These are phyloP conservation scores for Callionymus lyra DNA, from an alignment of 2,113 vertebrate species.

Conservation along the genomic window DNA sequence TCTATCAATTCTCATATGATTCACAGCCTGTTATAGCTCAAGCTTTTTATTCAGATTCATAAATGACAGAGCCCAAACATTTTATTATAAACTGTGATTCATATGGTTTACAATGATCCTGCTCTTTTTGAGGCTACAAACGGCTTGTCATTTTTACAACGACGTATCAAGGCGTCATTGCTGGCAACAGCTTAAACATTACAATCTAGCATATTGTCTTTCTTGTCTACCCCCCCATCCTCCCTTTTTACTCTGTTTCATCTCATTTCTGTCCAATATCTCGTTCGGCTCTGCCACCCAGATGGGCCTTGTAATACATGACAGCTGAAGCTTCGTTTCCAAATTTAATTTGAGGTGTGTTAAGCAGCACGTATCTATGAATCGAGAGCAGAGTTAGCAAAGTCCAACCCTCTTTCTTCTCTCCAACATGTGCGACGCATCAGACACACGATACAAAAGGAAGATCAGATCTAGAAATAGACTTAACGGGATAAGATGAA, in stretches of 20 bases:
- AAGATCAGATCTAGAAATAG: constrained; percentile 37
- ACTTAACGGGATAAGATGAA: constrained; percentile 18
- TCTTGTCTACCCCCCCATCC: constrained; percentile 5
- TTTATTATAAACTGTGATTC: too few species aligned
- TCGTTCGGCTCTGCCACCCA: constrained; percentile 41
- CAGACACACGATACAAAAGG: constrained; percentile 36
- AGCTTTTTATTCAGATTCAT: too few species aligned
- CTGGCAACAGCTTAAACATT: constrained; percentile 5
- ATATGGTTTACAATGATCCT: too few species aligned
- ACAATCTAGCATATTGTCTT: background rate
- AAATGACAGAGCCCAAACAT: too few species aligned
- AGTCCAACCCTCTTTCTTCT: constrained; percentile 35
- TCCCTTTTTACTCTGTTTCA: constrained; percentile 2
- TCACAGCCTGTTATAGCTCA: too few species aligned
- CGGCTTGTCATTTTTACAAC: too few species aligned
- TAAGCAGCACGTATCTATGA: constrained; percentile 62
- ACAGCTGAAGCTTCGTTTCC: constrained; percentile 52
- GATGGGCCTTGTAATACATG: constrained; percentile 59
- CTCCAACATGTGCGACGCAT: constrained; percentile 41
- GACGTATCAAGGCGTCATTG: background rate
- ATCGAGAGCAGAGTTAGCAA: constrained; percentile 35
- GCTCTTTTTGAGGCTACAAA: too few species aligned
- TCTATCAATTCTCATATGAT: too few species aligned
- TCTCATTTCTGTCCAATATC: constrained; percentile 6
- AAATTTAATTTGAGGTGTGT: constrained; percentile 60